These are phyloP conservation scores for Bergia puertoricense DNA, from an alignment of 92 coral and sea anemone genomes.

Conservation along the genomic window DNA sequence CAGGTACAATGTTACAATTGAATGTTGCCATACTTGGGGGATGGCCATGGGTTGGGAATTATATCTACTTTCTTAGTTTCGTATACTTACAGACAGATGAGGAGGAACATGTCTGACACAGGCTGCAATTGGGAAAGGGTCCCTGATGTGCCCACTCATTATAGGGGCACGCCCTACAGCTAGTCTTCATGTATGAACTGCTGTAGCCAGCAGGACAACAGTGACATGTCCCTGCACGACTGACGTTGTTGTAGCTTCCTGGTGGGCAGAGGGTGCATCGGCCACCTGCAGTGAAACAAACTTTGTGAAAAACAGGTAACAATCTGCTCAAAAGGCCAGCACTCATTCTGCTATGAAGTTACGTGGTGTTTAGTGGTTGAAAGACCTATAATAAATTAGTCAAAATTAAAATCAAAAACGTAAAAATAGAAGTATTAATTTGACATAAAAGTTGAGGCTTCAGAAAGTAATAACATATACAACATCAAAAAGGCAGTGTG, in stretches of 20 bases:
- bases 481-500: too few species aligned
- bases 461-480: too few species aligned
- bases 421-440: too few species aligned
- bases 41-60: too few species aligned
- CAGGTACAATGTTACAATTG: too few species aligned
- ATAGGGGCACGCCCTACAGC: conserved; percentile 82
- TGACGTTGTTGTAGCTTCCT: conserved; percentile 88
- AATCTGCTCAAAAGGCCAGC: not conserved
- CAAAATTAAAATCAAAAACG: not conserved
- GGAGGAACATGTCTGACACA: conserved; percentile 81
- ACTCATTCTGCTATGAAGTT: not conserved
- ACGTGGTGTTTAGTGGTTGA: not conserved
- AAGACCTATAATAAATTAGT: not conserved
- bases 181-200: conserved; percentile 85
- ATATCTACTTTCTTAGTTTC: too few species aligned
- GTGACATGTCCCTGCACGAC: conserved; percentile 84
- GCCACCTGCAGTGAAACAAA: conserved; percentile 60
- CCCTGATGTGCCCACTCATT: conserved; percentile 83
- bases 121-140: conserved; percentile 82
- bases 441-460: not conserved
- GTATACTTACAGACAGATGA: conserved; percentile 76
- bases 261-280: conserved; percentile 92
- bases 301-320: not conserved
- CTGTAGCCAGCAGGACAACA: conserved; percentile 93
- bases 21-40: too few species aligned